phyloP scores from a whole-genome alignment of 2,113 vertebrate species.

The Hyaena hyaena region DNA sequence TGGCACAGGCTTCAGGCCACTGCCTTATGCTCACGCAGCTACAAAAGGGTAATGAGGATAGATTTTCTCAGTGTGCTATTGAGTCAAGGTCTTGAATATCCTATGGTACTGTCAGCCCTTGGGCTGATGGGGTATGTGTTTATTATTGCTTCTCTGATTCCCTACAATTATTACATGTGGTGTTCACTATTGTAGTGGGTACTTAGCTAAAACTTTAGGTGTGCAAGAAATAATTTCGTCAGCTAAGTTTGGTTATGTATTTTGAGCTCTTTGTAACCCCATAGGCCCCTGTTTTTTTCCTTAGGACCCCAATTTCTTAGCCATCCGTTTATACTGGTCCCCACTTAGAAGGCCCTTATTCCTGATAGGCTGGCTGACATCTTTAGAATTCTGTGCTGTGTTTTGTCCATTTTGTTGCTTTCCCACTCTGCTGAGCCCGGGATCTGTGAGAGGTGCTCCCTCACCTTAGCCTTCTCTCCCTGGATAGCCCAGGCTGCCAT shows the following conservation, averaged over 20 bases:
- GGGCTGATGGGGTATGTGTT: not conserved
- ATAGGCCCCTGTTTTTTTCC: not conserved
- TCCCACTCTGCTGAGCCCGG: not conserved
- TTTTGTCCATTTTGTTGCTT: not conserved
- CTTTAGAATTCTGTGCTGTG: not conserved
- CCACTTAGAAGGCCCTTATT: not conserved
- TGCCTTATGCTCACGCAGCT: not conserved
- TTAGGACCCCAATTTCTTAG: not conserved
- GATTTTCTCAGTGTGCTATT: constrained; percentile 28
- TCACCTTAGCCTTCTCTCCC: not conserved
- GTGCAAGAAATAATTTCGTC: not conserved
- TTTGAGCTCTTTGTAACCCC: not conserved
- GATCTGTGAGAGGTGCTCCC: not conserved
- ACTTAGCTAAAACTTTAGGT: not conserved
- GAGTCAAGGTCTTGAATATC: not conserved
- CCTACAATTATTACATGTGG: not conserved
- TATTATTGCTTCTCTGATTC: constrained; percentile 27
- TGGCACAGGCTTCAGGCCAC: not conserved
- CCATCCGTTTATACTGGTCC: not conserved
- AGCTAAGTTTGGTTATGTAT: not conserved
- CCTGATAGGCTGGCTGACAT: not conserved
- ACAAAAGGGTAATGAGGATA: constrained; percentile 15
- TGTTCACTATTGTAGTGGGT: not conserved
- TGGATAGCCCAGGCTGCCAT: not conserved
- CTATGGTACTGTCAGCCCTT: not conserved